Evolutionary conservation across 2,888 invertebrate species (phyloP), one percentile per base, ranked within the genome.

Genomic region (Leptinotarsa peninsularis): DNA sequence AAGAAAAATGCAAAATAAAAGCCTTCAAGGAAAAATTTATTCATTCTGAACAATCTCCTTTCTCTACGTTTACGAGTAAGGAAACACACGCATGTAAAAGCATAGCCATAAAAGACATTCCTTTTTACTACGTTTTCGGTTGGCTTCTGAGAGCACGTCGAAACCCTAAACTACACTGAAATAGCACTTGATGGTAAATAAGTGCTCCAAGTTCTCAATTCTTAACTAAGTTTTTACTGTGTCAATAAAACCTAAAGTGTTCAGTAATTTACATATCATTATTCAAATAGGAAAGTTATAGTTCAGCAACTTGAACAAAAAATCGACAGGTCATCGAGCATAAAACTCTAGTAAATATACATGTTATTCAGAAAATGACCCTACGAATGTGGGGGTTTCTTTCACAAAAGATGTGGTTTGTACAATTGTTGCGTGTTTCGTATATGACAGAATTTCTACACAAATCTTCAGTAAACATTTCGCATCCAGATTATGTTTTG

Each of bases 51-150:
- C 72, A 72, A 75, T 75, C 72, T 75, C 27, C 66, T 63, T 72
- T 72, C 75, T 72, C 72, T 69, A 75, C 72, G 72, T 75, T 75
- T 75, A 75, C 72, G 75, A 72, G 68, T 68, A 49, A 21, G 72
- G 67, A 75, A 75, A 75, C 75, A 75, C 75, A 75, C 75, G 75
- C 75, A 75, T 75, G 75, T 75, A 72, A 66, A 72, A 75, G 75
- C 72, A 56, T 68, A 72, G 63, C 72, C 72, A 72, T 75, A 75
- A 75, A 75, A 75, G 75, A 68, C 69, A 72, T 72, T 69, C 75
- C 72, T 69, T 74, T 74, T 74, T 74, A 71, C 67, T 67, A 67
- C 67, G 23, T 67, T 72, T 21, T 66, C 56, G 67, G 74, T 67
- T 74, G 49, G 72, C 49, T 67, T 56, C 50, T 49, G 69, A 56